Conservation (phyloP, 2,113 vertebrate species). For the Tylochromis polylepis region DNA sequence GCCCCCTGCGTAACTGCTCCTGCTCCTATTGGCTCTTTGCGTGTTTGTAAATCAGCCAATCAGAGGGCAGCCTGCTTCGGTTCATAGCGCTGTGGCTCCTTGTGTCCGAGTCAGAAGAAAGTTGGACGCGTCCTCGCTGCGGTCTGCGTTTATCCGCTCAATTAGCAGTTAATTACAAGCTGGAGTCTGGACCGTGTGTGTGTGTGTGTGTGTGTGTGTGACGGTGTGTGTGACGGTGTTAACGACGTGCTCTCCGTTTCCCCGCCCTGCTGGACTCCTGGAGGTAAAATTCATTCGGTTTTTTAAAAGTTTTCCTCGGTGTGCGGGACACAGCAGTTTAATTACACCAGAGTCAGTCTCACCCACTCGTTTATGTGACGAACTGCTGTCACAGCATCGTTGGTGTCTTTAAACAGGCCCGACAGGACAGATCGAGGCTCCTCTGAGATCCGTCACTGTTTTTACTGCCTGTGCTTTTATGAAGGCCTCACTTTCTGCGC, state of each 20-base stretch:
- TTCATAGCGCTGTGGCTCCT: constrained; percentile 1
- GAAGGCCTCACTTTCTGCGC: neutral
- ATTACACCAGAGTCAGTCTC: neutral
- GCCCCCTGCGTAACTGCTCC: neutral
- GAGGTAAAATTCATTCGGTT: neutral
- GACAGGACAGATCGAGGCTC: neutral
- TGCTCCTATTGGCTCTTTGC: constrained; percentile 9
- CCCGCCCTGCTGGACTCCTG: neutral
- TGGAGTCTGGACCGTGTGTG: neutral
- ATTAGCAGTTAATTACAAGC: neutral
- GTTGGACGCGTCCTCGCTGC: neutral
- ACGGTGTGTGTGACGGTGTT: neutral
- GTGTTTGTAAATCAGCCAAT: constrained; percentile 24
- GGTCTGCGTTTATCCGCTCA: neutral
- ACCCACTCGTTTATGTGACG: accelerated
- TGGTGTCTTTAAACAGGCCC: neutral
- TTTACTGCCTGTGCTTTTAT: neutral
- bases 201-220: accelerated
- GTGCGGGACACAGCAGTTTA: neutral
- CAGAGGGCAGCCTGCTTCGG: neutral
- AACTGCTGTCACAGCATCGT: neutral
- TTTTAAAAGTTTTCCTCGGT: neutral
- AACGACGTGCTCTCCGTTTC: neutral
- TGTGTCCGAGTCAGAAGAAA: neutral
- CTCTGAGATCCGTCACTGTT: neutral